Base-by-base conservation (phyloP, 2,797 vertebrate species). In the Diceros bicornis region DNA sequence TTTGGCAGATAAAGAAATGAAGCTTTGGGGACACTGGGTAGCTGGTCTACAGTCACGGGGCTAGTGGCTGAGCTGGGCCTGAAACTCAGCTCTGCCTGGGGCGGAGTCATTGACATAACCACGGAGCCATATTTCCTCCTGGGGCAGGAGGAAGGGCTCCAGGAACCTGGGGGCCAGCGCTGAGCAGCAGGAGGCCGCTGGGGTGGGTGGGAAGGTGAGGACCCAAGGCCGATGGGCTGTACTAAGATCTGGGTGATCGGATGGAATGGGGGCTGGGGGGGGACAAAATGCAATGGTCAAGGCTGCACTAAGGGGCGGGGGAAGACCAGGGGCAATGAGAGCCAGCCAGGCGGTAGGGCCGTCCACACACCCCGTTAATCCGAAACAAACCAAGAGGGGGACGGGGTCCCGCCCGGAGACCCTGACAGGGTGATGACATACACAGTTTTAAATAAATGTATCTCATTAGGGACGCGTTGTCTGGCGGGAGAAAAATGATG, bases 381-480 rank as follows among this genome's bases (percentile, higher is more conserved):
- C 8, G 68, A 96, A 98, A 41, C 69, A 62, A 90, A 72, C 16
- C 37, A 18, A 75, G n/a, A 32, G 37, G 57, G 89, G 75, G 89
- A 41, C 32, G 6, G 71, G 77, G 72, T 61, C 75, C 96, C 37
- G 8, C 59, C 18, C 10, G 52, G 90, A 94, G 10, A 18, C 74
- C 84, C 92, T 95, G 93, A 94, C 97, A 94, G 98, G 97, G 32
- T 18, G 96, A 95, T 97, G 94, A 97, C 95, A 52, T 44, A 77
- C 1, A 50, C 94, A 55, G 44, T 98, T 97, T 97, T 85, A 97
- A 97, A 96, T 96, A 91, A 95, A 92, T 9, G 86, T 86, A 62
- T 93, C 98, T 98, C 23, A 1, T 97, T 97, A 97, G 13, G 37
- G 97, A 95, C 96, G 64, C 89, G 37, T 88, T 32, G 93, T 98